These are phyloP conservation scores for Rhizomys pruinosus DNA, from an alignment of 2,113 vertebrate species.

Conservation along the genomic window DNA sequence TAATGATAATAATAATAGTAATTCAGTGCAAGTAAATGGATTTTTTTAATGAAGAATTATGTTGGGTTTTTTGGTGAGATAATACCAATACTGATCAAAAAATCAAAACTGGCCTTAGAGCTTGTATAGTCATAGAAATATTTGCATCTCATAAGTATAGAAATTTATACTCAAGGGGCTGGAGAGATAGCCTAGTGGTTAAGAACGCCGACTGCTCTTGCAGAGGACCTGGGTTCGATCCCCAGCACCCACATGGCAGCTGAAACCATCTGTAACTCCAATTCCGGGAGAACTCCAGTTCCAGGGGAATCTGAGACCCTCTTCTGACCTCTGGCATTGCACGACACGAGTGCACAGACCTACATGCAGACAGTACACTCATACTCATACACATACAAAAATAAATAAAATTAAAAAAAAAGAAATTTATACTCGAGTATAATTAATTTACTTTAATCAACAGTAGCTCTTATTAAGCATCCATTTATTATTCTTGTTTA, in stretches of 20 bases:
- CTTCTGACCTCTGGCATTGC: no score
- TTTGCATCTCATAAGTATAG: not conserved
- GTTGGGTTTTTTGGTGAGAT: not conserved
- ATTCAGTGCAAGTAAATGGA: not conserved
- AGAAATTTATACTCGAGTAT: constrained; percentile 52
- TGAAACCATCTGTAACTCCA: no score
- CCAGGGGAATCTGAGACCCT: no score
- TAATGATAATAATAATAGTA: not conserved
- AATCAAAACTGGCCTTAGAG: not conserved
- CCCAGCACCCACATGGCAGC: no score
- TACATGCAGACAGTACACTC: no score
- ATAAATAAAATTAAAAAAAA: no score
- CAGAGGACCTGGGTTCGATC: no score
- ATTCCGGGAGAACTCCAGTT: no score
- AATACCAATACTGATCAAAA: not conserved
- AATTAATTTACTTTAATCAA: not conserved
- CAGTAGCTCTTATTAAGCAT: not conserved
- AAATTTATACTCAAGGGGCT: constrained; percentile 50
- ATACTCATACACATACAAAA: no score
- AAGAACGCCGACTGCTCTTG: no score
- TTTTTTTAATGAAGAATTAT: not conserved
- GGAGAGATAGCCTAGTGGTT: no score
- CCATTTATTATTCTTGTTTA: not conserved
- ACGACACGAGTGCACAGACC: no score
- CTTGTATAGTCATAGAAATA: not conserved